Evolutionary conservation across 2,113 vertebrate genomes (phyloP).

Genomic region (Chlamydotis undulata): DNA sequence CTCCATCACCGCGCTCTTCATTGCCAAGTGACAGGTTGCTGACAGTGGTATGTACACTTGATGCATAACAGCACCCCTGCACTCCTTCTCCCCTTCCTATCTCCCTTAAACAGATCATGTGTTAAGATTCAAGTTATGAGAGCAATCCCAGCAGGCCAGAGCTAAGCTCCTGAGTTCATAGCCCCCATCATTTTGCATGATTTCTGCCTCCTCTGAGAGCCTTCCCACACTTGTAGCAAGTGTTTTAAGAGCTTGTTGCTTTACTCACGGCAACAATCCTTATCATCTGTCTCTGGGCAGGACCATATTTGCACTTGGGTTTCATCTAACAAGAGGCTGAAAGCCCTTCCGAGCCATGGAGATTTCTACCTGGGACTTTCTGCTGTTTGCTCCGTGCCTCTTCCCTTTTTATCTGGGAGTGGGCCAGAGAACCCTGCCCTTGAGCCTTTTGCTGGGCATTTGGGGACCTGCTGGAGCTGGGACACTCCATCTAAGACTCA

Average conservation of each 20-base stretch:
- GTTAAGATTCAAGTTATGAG: conserved; percentile 14
- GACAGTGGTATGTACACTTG: conserved; percentile 39
- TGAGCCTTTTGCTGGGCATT: background rate
- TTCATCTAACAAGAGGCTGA: background rate
- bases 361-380: background rate
- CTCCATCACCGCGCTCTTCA: background rate
- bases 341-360: background rate
- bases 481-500: background rate
- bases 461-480: background rate
- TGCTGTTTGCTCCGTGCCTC: background rate
- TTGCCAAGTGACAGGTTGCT: conserved; percentile 27
- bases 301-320: background rate
- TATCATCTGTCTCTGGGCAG: background rate
- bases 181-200: background rate
- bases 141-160: conserved; percentile 16
- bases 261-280: conserved; percentile 4
- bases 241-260: background rate
- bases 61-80: conserved; percentile 41
- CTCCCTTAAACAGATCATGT: conserved; percentile 20
- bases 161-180: conserved; percentile 1
- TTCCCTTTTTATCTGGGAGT: background rate
- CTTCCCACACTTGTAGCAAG: background rate
- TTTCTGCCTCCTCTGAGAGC: conserved; percentile 4
- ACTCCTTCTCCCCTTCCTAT: conserved; percentile 1
- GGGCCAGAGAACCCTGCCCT: background rate